A percentile compares a stretch with the other conserved stretches of the same genome.
Evolutionary conservation across 2,888 invertebrate species (phyloP).

Genomic region (Apamea epomidion): DNA sequence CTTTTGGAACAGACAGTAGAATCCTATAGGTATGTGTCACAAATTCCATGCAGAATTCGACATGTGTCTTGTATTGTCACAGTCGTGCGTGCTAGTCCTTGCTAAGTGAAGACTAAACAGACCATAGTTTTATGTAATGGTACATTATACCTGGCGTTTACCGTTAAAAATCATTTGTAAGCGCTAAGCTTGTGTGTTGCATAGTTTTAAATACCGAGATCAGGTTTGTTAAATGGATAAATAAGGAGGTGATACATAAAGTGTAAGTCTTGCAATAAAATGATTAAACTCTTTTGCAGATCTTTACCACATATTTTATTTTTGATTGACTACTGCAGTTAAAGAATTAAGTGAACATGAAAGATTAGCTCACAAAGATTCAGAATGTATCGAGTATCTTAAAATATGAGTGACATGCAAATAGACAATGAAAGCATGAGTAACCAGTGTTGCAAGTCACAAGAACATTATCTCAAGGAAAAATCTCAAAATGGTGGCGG

Average conservation of each 20-base stretch:
- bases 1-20: not conserved
- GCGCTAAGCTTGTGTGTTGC: constrained; percentile 35
- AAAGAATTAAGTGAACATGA: constrained; percentile 19
- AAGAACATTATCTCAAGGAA: constrained; percentile 61
- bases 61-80: constrained; percentile 27
- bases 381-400: constrained; percentile 46
- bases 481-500: constrained; percentile 72
- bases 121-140: constrained; percentile 50
- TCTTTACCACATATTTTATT: not conserved
- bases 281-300: not conserved
- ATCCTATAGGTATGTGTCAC: not conserved
- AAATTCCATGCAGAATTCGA: constrained; percentile 20
- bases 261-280: not conserved
- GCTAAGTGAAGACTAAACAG: constrained; percentile 38
- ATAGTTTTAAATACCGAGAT: constrained; percentile 38
- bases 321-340: constrained; percentile 4
- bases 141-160: constrained; percentile 51
- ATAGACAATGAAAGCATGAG: constrained; percentile 72
- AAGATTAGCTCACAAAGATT: constrained; percentile 38
- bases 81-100: constrained; percentile 33
- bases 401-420: constrained; percentile 68
- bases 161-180: constrained; percentile 55
- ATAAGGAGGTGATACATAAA: not conserved
- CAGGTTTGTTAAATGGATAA: constrained; percentile 8
- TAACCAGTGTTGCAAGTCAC: constrained; percentile 62